Base-by-base conservation (phyloP, 2,113 vertebrate species). In the Dryoscopus gambensis region DNA sequence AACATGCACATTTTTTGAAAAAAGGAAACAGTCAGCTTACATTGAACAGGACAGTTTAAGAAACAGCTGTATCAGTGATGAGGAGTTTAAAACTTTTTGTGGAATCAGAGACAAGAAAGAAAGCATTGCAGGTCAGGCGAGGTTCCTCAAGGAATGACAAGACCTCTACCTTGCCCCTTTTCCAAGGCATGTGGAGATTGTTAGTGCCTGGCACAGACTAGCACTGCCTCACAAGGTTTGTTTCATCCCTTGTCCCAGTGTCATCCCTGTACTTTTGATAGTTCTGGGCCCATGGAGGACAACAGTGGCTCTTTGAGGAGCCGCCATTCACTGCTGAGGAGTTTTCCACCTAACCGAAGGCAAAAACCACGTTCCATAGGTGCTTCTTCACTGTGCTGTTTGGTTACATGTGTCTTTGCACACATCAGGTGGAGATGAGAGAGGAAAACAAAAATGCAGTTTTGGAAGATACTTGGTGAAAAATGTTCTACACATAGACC, bases 301-400 rank as follows among this genome's bases (percentile, higher is more conserved):
- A 37, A 3, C 6, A 35, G 13, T 23, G 37, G 6, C 64, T 46
- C 30, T 40, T n/a, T 62, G 52, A 18, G 40, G 28, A 83, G 21
- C 37, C 42, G 47, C 11, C 25, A 33, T 21, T 49, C 17, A 9
- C 2, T 39, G 23, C 46, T 57, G 35, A 75, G 25, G 33, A 65
- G 46, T 20, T 42, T 37, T 33, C 50, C 76, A 5, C 31, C 11
- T 19, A n/a, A 25, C 27, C 40, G 49, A 65, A 57, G 37, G 55
- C 53, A 79, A 70, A 69, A 18, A 15, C 0, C 5, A 1, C 9
- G 3, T 37, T 67, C n/a, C 4, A 1, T 16, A 24, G 46, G 15
- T 57, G 2, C 6, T 68, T 18, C 49, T 56, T 81, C n/a, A 9
- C 15, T 31, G 39, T 17, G 18, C 20, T 39, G 10, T 57, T 70